These are phyloP conservation scores for Rhyzopertha dominica DNA, from an alignment of 1,140 invertebrate genomes.

Conservation along the genomic window DNA sequence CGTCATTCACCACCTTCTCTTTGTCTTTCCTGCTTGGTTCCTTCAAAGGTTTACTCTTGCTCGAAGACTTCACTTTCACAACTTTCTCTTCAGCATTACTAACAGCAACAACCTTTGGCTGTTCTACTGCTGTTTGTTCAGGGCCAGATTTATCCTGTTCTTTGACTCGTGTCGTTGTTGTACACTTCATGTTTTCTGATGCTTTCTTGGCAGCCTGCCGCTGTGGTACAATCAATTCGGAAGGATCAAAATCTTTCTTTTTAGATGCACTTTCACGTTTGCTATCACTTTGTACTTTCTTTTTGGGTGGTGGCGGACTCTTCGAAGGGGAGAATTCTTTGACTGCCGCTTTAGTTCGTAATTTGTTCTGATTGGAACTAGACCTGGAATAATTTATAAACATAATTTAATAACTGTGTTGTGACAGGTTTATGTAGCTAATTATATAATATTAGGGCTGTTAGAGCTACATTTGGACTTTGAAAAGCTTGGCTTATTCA, in stretches of 20 bases:
- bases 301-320: conserved; percentile 44
- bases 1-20: conserved; percentile 36
- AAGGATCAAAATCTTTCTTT: conserved; percentile 53
- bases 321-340: conserved; percentile 64
- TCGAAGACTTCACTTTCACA: conserved; percentile 33
- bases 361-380: conserved; percentile 60
- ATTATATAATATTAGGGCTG: no score
- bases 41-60: conserved; percentile 36
- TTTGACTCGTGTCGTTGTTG: conserved; percentile 43
- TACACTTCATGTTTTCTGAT: conserved; percentile 75
- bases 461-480: no score
- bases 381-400: no score
- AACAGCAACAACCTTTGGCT: conserved; percentile 44
- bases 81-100: conserved; percentile 39
- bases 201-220: conserved; percentile 86
- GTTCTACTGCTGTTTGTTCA: conserved; percentile 30
- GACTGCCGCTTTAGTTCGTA: conserved; percentile 74
- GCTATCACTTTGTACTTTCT: conserved; percentile 42
- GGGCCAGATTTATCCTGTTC: conserved; percentile 36
- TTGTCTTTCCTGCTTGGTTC: conserved; percentile 46
- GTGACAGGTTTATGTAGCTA: no score
- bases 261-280: conserved; percentile 41
- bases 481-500: no score
- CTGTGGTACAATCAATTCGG: conserved; percentile 84
- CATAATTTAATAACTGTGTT: no score